phyloP scores from a whole-genome alignment of 1,140 invertebrate genomes.

The Zaprionus camerounensis region DNA sequence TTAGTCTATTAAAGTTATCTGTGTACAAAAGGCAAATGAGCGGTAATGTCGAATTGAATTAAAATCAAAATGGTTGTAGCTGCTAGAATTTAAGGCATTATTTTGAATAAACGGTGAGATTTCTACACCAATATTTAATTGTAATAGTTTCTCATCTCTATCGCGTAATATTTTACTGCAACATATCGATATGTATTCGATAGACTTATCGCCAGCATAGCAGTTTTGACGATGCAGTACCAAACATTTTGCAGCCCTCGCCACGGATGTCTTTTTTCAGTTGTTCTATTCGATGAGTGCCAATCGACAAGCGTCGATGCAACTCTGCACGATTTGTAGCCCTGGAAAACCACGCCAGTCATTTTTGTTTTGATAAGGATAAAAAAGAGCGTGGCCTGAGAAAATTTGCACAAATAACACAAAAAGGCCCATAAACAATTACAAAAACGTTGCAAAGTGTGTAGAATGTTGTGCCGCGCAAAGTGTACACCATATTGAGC shows the following conservation, averaged over 20 bases:
- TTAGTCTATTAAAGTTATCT: not conserved
- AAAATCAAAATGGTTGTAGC: too few species aligned
- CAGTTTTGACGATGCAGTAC: not conserved
- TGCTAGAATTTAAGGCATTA: too few species aligned
- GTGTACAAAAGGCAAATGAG: too few species aligned
- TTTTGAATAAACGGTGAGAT: not conserved
- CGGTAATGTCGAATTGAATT: not conserved
- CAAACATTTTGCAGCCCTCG: conserved; percentile 8
- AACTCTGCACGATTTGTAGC: conserved; percentile 57
- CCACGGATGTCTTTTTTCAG: not conserved
- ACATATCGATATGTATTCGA: conserved; percentile 15
- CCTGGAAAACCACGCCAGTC: conserved; percentile 83
- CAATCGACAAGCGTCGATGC: conserved; percentile 38
- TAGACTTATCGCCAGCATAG: not conserved
- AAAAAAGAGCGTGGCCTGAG: conserved; percentile 77
- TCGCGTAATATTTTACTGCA: not conserved
- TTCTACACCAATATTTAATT: not conserved
- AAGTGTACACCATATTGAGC: conserved; percentile 49
- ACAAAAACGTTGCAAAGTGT: conserved; percentile 60
- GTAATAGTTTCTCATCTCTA: not conserved
- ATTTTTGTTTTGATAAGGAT: conserved; percentile 84
- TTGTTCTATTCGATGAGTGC: conserved; percentile 47
- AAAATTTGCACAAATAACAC: conserved; percentile 63
- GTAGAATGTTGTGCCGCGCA: conserved; percentile 53
- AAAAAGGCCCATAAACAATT: conserved; percentile 49